phyloP scores from a whole-genome alignment of 1,140 invertebrate genomes.

The Pollicipes pollicipes region DNA sequence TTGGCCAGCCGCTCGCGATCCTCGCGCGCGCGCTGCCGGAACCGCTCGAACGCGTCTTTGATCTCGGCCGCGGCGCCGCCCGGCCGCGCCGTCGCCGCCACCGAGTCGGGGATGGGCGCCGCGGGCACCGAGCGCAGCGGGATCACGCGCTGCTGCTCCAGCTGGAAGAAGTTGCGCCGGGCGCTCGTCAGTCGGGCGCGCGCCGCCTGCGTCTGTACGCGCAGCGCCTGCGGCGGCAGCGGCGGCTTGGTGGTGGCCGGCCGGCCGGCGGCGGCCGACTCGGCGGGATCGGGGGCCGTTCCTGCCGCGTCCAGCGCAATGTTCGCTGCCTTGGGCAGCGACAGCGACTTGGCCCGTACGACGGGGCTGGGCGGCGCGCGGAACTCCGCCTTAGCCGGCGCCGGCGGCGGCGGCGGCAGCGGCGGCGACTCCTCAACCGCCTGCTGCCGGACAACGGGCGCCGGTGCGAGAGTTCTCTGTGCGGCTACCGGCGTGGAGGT shows the following conservation, averaged over 20 bases:
- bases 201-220: background rate
- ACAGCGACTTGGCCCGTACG: background rate
- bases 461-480: background rate
- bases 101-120: slow-evolving; percentile 1
- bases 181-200: background rate
- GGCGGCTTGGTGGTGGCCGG: background rate
- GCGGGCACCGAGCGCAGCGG: background rate
- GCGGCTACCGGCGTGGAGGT: background rate
- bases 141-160: background rate
- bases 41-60: slow-evolving; percentile 19
- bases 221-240: background rate
- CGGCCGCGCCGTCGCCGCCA: background rate
- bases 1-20: slow-evolving; percentile 21
- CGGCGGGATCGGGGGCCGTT: too few species aligned
- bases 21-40: slow-evolving; percentile 17
- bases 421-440: background rate
- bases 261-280: background rate
- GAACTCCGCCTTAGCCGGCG: background rate
- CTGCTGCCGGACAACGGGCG: too few species aligned
- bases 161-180: background rate
- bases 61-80: slow-evolving; percentile 11
- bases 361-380: background rate
- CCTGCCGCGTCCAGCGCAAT: background rate
- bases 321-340: background rate
- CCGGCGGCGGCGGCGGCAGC: too few species aligned